Base-by-base conservation (phyloP, 2,113 vertebrate species). In the Leptobrachium leishanense region DNA sequence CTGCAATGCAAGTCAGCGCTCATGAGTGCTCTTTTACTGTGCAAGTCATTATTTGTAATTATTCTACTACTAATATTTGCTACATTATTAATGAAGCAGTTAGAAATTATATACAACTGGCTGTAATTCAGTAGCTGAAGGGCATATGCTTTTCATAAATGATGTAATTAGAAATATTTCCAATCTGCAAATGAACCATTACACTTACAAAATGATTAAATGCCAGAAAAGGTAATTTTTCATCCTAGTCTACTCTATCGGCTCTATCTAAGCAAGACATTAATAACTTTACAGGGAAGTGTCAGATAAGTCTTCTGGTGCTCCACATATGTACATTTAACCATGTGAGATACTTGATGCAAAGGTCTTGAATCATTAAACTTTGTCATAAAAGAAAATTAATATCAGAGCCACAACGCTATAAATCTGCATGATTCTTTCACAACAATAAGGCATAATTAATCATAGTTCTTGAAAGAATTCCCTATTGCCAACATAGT, bases 131-230 rank as follows among this genome's bases (percentile, higher is more conserved):
- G 67, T 70, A 70, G 75, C 75, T 70, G 10, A 46, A 67, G 75
- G 75, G 75, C 75, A 77, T 77, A 77, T 77, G 75, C 75, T 77
- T 77, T 77, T 77, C 75, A 77, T 77, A 77, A 77, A 77, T 40
- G 53, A 70, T 77, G 66, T 77, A 77, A 77, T 77, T 77, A 77
- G 75, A 77, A 77, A 77, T 77, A 68, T 69, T 69, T 77, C 75
- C 75, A 77, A 59, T 77, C 66, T 70, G 54, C 67, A 69, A 77
- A 77, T 77, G 75, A 77, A 77, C 67, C 67, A 70, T 77, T 69
- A 77, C 53, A 65, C 67, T 69, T 77, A 69, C 54, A 55, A 67
- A 59, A 77, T 77, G 75, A 77, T 77, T 77, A 77, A 77, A 77
- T 69, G 54, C 53, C 66, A 77, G 66, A 43, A 70, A 77, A 77